phyloP scores from a whole-genome alignment of 2,113 vertebrate species.

The Petroica traversi region DNA sequence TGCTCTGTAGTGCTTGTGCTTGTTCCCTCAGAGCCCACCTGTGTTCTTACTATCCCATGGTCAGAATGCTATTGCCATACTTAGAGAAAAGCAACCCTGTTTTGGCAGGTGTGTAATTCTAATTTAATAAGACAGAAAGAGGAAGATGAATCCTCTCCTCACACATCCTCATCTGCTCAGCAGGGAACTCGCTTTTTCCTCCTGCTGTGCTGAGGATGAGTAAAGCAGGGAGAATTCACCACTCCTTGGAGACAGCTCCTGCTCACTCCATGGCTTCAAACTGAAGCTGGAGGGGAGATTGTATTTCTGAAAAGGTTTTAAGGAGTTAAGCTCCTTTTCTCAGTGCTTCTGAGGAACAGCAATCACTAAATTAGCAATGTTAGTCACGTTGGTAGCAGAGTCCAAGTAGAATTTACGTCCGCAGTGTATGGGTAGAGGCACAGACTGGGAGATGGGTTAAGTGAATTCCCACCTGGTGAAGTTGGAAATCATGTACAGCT shows the following conservation, averaged over 20 bases:
- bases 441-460: neutral
- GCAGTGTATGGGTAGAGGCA: neutral
- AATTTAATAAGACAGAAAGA: neutral
- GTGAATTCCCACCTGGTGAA: neutral
- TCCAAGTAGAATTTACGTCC: neutral
- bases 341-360: neutral
- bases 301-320: neutral
- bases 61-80: neutral
- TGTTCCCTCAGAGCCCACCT: neutral
- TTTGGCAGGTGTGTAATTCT: neutral
- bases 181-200: neutral
- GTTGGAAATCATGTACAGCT: neutral
- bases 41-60: accelerated
- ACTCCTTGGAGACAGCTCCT: neutral
- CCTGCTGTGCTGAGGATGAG: neutral
- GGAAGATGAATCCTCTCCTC: neutral
- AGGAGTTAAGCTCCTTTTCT: neutral
- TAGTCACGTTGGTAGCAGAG: neutral
- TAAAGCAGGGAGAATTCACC: neutral
- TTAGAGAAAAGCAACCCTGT: neutral
- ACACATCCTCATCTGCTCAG: accelerated
- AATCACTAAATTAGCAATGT: neutral
- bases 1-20: neutral
- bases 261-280: neutral
- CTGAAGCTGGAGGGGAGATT: neutral